phyloP scores from a whole-genome alignment of 2,113 vertebrate genomes.

The Gambusia holbrooki region DNA sequence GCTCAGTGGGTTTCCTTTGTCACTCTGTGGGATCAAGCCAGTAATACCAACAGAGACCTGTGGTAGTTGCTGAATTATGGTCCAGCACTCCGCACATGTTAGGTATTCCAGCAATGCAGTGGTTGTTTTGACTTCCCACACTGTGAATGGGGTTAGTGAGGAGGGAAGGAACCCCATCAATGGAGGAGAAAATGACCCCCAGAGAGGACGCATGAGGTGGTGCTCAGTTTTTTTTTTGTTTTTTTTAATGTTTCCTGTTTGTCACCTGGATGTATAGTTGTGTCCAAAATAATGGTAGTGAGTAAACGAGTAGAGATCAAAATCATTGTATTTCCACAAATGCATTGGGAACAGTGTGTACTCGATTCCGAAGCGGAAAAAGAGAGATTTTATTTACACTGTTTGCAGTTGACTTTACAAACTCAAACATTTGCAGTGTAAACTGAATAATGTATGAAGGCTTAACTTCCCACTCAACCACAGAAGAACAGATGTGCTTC shows the following conservation, averaged over 20 bases:
- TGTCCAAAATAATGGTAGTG: no score
- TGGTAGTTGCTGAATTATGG: background rate
- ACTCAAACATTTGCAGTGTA: no score
- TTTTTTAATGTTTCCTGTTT: slow-evolving; percentile 3
- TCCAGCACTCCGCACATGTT: slow-evolving; percentile 28
- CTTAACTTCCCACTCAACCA: no score
- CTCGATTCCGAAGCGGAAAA: no score
- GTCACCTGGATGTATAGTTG: background rate
- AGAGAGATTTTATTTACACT: no score
- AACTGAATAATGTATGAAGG: no score
- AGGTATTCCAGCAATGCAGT: slow-evolving; percentile 50
- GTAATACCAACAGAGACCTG: background rate
- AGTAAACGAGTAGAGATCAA: no score
- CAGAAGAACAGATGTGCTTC: no score
- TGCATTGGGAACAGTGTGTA: no score
- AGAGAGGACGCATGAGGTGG: slow-evolving; percentile 24
- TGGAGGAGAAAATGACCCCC: slow-evolving; percentile 56
- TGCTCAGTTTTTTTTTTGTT: slow-evolving; percentile 19
- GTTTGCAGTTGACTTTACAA: no score
- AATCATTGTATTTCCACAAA: no score
- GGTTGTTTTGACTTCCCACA: slow-evolving; percentile 44
- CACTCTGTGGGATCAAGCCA: background rate
- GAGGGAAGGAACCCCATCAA: slow-evolving; percentile 35
- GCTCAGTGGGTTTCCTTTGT: background rate
- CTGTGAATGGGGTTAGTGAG: slow-evolving; percentile 59